Base-by-base conservation (phyloP, 2,888 invertebrate genomes). In the Andrena hattorfiana region DNA sequence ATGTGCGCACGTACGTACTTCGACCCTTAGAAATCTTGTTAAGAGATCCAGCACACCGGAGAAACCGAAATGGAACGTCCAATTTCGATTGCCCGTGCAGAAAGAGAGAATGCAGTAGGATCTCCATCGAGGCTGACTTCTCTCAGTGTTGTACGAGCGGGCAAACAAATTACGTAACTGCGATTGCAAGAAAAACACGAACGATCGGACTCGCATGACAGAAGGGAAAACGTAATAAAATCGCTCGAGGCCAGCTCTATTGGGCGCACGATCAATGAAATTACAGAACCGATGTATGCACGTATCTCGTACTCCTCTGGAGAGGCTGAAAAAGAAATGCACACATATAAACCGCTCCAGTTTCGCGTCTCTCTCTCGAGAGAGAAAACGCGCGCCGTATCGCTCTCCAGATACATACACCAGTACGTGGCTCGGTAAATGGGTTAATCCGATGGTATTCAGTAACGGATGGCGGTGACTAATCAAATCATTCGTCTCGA, bases 181-280 rank as follows among this genome's bases (percentile, higher is more conserved):
- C 63, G 72, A 80, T 76, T 81, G 67, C 63, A 74, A 77, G 67
- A 74, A 82, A 83, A 83, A 77, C 56, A 67, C 62, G 69, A 69
- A 72, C 68, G 26, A 23, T 66, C 63, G 54, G 42, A 26, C 30
- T 71, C 62, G 77, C 59, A 67, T 63, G 73, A 71, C 74, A 49
- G 74, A 77, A 49, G 62, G 54, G 77, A 67, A 72, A 82, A 77
- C 64, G 69, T 54, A 81, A 82, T 82, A 73, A 83, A 73, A 60
- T 77, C 54, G 82, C 68, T 72, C 68, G 81, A 69, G 82, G 83
- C 71, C 83, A 35, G 16, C 30, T 54, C 69, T 73, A 69, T 81
- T 71, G 73, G 62, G 26, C 20, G 73, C 42, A 30, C 73, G 77
- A 82, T 83, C 77, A 77, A 83, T 81, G 69, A 82, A 82, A 82